A percentile compares a stretch with the other conserved stretches of the same genome.
phyloP scores from a whole-genome alignment of 2,113 vertebrate species.

The Tachuris rubrigastra region DNA sequence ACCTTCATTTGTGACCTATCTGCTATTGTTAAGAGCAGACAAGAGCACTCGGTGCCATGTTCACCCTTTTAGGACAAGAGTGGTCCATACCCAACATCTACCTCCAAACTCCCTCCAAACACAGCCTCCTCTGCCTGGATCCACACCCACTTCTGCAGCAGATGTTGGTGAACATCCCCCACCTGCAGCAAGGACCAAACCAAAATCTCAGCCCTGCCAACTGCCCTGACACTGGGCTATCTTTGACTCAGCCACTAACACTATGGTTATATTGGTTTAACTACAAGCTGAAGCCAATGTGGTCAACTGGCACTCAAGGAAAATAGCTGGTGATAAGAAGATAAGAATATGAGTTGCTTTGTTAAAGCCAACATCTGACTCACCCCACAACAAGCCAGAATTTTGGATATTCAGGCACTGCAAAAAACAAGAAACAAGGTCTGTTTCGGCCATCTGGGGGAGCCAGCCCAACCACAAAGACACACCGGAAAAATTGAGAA shows the following conservation, averaged over 20 bases:
- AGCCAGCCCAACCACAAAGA: neutral
- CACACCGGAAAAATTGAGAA: neutral
- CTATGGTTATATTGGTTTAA: neutral
- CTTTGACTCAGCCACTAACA: neutral
- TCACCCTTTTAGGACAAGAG: neutral
- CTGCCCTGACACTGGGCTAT: accelerated
- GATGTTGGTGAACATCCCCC: neutral
- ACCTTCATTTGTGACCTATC: neutral
- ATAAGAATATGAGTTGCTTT: neutral
- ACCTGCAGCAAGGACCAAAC: neutral
- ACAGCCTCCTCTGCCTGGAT: neutral
- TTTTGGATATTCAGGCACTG: neutral
- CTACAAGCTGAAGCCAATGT: neutral
- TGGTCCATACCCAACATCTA: accelerated
- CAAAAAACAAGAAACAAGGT: neutral
- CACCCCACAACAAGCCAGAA: neutral
- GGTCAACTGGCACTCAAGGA: neutral
- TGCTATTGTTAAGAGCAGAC: neutral
- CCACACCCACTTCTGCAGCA: neutral
- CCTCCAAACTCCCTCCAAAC: neutral
- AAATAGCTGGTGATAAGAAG: neutral
- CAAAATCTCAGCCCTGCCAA: neutral
- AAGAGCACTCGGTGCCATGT: neutral
- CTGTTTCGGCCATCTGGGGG: neutral
- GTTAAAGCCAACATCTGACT: neutral